These are phyloP conservation scores for Zaprionus tsacasi DNA, from an alignment of 1,140 invertebrate species.

Conservation along the genomic window DNA sequence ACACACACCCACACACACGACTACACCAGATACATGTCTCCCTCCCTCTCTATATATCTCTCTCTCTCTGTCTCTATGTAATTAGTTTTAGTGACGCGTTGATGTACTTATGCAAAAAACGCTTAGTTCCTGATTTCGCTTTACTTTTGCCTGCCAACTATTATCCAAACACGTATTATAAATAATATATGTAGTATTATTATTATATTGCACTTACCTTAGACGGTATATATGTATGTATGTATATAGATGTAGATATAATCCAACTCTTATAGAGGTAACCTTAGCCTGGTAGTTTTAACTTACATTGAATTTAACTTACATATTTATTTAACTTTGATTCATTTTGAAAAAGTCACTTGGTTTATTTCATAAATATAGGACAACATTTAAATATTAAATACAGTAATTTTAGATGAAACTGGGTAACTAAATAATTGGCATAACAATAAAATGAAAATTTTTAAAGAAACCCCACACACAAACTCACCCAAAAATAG, in stretches of 20 bases:
- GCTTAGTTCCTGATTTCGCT: slow-evolving; percentile 16
- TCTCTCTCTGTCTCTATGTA: background rate
- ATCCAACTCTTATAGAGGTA: background rate
- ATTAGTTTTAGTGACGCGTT: slow-evolving; percentile 1
- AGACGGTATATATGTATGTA: slow-evolving; percentile 18
- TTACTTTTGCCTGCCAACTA: slow-evolving; percentile 17
- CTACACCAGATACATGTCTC: background rate
- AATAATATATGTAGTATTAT: background rate
- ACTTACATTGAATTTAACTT: slow-evolving; percentile 21
- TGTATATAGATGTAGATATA: slow-evolving; percentile 18
- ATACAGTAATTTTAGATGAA: slow-evolving; percentile 46
- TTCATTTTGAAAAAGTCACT: slow-evolving; percentile 51
- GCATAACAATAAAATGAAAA: slow-evolving; percentile 32
- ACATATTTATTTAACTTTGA: slow-evolving; percentile 16
- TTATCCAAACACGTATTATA: background rate
- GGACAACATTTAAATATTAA: slow-evolving; percentile 58
- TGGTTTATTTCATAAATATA: slow-evolving; percentile 63
- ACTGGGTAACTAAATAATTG: slow-evolving; percentile 51
- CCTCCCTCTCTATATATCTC: too few relatives aligned
- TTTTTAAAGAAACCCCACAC: slow-evolving; percentile 8
- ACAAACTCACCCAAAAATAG: slow-evolving; percentile 18
- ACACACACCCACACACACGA: slow-evolving; percentile 9
- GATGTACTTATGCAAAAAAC: slow-evolving; percentile 9
- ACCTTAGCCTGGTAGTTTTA: slow-evolving; percentile 1
- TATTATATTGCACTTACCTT: background rate